Evolutionary conservation across 2,888 invertebrate genomes (phyloP), one percentile per base, ranked within the genome.

Genomic region (Drosophila anomalata): DNA sequence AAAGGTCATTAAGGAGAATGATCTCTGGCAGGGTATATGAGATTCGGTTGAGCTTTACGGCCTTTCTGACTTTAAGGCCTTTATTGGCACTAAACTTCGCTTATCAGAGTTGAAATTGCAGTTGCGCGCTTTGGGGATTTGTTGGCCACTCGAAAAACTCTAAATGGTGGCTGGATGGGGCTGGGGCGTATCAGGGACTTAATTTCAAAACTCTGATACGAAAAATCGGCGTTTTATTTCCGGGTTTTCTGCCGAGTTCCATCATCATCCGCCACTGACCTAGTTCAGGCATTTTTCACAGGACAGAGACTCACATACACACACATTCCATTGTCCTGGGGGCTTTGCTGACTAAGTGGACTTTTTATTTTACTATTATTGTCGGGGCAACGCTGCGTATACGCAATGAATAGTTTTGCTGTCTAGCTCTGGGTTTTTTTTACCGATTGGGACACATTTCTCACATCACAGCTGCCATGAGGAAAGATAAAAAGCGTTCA

Each of bases 31-130:
- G 29, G 29, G 29, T 29, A 29, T 29, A 29, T 29, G 9, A 9
- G 29, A 9, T 9, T 29, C 29, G 29, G 3, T 29, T 29, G 9
- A 0, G 29, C 9, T 29, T 29, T 29, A 29, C 8, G 26, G 26
- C 8, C 8, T 29, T 29, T 9, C 8, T 29, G 29, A 12, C 11
- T 33, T 33, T 33, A 33, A 36, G 36, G 36, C 52, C 11, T 22
- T 29, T 39, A 11, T 20, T 51, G 9, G 48, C 52, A 20, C 42
- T 55, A 54, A 69, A 57, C 75, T 69, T 73, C 65, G 66, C 75
- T 76, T 79, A 76, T 83, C 78, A 62, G 70, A 69, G 67, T 77
- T 81, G 55, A 71, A 86, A 86, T 79, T 81, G 83, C 77, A 70
- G 53, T 65, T 55, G 42, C 22, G 29, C 51, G 47, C 52, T 50